Percentiles rank a stretch among this genome's conserved stretches.
phyloP scores from a whole-genome alignment of 2,797 vertebrate species.

The Morus bassanus region DNA sequence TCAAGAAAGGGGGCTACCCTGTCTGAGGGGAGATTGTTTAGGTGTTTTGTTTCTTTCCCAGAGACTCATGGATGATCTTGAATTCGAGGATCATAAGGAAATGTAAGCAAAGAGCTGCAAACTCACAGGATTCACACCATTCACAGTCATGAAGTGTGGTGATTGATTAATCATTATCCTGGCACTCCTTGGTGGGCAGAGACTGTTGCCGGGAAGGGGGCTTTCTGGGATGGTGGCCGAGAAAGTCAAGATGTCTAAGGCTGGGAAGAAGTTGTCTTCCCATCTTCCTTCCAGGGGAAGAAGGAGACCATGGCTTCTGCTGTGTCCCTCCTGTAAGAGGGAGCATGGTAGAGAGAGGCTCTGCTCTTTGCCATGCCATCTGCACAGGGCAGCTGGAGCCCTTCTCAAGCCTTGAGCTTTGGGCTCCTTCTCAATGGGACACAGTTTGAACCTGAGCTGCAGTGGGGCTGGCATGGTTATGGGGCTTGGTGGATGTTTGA shows the following conservation, averaged over 20 bases:
- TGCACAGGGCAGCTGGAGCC: neutral
- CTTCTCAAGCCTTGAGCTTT: neutral
- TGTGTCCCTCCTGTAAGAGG: neutral
- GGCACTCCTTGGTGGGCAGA: neutral
- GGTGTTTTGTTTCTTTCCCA: neutral
- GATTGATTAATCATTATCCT: neutral
- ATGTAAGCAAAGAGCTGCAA: neutral
- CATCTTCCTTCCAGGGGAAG: neutral
- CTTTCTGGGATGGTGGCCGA: neutral
- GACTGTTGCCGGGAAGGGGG: neutral
- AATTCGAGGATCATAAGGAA: neutral
- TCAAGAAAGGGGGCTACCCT: neutral
- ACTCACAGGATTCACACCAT: neutral
- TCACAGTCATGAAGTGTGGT: neutral
- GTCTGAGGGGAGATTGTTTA: neutral
- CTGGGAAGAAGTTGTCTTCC: neutral
- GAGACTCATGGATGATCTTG: neutral
- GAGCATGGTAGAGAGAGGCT: neutral
- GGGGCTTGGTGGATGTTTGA: too few species aligned
- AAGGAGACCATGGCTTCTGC: neutral
- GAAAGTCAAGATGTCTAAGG: neutral
- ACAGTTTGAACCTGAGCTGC: neutral
- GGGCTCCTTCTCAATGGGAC: neutral
- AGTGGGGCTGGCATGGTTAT: neutral
- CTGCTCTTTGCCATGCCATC: neutral